Evolutionary conservation across 2,888 invertebrate species (phyloP).

Genomic region (Strigamia crassipes): DNA sequence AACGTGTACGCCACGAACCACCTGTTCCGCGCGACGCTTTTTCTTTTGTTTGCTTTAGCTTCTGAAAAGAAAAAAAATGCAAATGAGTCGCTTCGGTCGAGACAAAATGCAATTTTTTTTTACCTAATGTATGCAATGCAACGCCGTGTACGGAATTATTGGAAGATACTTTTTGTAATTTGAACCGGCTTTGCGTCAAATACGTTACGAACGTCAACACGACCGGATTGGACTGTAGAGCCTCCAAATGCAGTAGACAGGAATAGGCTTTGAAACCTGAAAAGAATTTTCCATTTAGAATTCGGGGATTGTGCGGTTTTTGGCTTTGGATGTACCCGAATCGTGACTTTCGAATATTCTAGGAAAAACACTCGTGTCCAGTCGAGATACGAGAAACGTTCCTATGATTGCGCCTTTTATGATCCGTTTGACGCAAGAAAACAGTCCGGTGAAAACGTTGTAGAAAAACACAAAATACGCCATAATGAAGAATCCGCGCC

Average conservation of each 20-base stretch:
- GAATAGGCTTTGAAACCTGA: constrained; percentile 31
- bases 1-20: constrained; percentile 6
- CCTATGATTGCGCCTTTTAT: neutral
- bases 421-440: neutral
- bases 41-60: neutral
- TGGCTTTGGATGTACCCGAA: neutral
- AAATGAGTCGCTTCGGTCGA: neutral
- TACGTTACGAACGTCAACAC: neutral
- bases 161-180: neutral
- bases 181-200: neutral
- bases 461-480: constrained; percentile 42
- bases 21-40: neutral
- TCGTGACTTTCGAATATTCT: constrained; percentile 1
- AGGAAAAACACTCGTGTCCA: constrained; percentile 22
- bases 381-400: neutral
- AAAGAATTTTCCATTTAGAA: too few relatives aligned
- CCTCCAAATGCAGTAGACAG: constrained; percentile 19
- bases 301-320: too few relatives aligned
- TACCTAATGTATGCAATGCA: neutral
- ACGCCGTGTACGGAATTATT: neutral
- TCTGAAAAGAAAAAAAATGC: neutral
- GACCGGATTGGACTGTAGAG: constrained; percentile 5
- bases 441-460: neutral
- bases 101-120: too few relatives aligned
- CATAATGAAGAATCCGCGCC: constrained; percentile 25